Percentiles rank a stretch among this genome's conserved stretches.
Conservation (phyloP, 2,888 invertebrate species). For the Coelopa pilipes region DNA sequence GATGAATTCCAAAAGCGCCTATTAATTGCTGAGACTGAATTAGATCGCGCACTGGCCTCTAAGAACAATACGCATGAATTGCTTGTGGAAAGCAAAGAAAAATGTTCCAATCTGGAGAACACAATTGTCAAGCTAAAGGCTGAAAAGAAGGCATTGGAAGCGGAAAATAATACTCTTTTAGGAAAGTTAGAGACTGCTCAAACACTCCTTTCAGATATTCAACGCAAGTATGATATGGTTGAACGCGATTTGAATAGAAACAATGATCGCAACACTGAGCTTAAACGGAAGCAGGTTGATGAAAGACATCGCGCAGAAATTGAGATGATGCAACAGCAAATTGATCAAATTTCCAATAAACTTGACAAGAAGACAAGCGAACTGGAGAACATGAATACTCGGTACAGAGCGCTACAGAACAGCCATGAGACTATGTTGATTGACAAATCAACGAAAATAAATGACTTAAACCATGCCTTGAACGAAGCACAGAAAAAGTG, state of each 20-base stretch:
- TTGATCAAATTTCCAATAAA: slow-evolving; percentile 65
- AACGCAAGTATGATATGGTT: slow-evolving; percentile 64
- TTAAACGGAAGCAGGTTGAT: slow-evolving; percentile 67
- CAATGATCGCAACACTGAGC: slow-evolving; percentile 59
- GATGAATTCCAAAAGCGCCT: slow-evolving; percentile 70
- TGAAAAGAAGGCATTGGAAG: slow-evolving; percentile 65
- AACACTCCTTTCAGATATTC: slow-evolving; percentile 68
- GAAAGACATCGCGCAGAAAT: slow-evolving; percentile 68
- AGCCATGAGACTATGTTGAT: slow-evolving; percentile 73
- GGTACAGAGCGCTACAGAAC: slow-evolving; percentile 71
- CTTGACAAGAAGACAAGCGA: slow-evolving; percentile 69
- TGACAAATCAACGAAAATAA: slow-evolving; percentile 74
- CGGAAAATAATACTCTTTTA: slow-evolving; percentile 69
- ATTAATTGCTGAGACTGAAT: slow-evolving; percentile 71
- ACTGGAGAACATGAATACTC: slow-evolving; percentile 69
- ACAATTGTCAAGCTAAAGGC: slow-evolving; percentile 57
- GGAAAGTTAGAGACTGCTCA: slow-evolving; percentile 70
- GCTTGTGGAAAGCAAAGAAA: slow-evolving; percentile 68
- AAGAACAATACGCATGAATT: slow-evolving; percentile 74
- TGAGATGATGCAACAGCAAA: slow-evolving; percentile 68
- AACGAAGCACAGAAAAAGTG: slow-evolving; percentile 71
- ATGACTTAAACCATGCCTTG: slow-evolving; percentile 72
- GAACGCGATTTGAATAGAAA: slow-evolving; percentile 58
- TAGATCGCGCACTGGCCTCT: slow-evolving; percentile 71
- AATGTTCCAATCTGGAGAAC: slow-evolving; percentile 62